phyloP scores from a whole-genome alignment of 2,113 vertebrate genomes.

The Eupsittula cactorum region DNA sequence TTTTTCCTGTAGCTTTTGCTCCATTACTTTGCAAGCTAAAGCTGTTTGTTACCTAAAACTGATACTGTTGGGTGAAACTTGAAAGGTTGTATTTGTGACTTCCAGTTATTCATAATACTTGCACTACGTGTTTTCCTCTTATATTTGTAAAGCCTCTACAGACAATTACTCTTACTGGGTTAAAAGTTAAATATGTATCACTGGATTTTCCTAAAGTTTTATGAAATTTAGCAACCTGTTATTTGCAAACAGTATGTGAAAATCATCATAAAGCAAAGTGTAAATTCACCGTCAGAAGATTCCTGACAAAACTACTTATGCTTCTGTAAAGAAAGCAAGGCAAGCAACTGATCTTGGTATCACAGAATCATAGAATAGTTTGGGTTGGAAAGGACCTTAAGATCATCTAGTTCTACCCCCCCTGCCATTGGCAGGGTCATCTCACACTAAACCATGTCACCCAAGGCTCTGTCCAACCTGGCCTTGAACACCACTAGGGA shows the following conservation, averaged over 20 bases:
- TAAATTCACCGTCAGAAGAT: conserved; percentile 2
- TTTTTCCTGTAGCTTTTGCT: neutral
- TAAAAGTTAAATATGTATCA: neutral
- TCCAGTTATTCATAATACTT: neutral
- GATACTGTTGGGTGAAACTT: neutral
- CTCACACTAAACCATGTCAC: too few species aligned
- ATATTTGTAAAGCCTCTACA: neutral
- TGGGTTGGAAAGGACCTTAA: too few species aligned
- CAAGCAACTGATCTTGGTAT: neutral
- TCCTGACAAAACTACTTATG: neutral
- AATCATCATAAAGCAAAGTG: neutral
- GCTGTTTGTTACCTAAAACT: neutral
- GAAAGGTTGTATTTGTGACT: neutral
- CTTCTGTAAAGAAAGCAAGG: conserved; percentile 24
- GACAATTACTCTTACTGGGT: neutral
- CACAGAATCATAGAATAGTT: too few species aligned
- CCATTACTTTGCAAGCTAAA: neutral
- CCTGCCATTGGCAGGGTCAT: too few species aligned
- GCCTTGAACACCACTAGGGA: too few species aligned
- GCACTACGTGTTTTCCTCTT: neutral
- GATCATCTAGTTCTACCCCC: too few species aligned
- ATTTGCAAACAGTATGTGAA: conserved; percentile 2
- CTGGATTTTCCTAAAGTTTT: neutral
- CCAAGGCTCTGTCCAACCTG: too few species aligned
- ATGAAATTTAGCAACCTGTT: neutral